Percentiles rank a stretch among this genome's conserved stretches.
Evolutionary conservation across 2,888 invertebrate genomes (phyloP).

Genomic region (Drosophila longiperda): DNA sequence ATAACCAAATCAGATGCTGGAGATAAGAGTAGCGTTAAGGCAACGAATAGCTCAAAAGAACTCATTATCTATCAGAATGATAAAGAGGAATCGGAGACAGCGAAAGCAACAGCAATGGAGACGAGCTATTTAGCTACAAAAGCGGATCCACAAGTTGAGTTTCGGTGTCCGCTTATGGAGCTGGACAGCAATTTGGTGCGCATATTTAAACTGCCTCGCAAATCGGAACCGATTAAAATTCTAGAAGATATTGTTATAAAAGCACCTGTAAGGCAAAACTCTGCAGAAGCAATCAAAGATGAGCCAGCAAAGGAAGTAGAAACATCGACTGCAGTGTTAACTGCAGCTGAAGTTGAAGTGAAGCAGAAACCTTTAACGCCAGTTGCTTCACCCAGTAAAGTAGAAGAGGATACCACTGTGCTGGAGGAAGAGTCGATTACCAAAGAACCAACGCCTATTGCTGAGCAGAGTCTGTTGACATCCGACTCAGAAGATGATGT

Average conservation of each 20-base stretch:
- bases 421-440: neutral
- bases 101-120: neutral
- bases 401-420: neutral
- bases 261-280: neutral
- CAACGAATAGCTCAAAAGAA: neutral
- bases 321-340: neutral
- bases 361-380: neutral
- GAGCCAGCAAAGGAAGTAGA: neutral
- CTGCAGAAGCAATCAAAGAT: neutral
- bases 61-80: constrained; percentile 15
- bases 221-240: constrained; percentile 34
- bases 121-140: neutral
- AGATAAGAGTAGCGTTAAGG: neutral
- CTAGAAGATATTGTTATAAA: constrained; percentile 57
- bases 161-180: constrained; percentile 43
- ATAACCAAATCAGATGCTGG: neutral
- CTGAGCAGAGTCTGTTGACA: constrained; percentile 35
- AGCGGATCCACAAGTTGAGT: constrained; percentile 9
- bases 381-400: neutral
- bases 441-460: neutral
- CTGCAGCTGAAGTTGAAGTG: neutral
- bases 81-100: neutral
- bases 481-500: constrained; percentile 70
- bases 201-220: constrained; percentile 42
- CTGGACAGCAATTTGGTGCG: constrained; percentile 29